Conservation (phyloP, 2,888 invertebrate species). For the Caenorhabditis sulstoni region DNA sequence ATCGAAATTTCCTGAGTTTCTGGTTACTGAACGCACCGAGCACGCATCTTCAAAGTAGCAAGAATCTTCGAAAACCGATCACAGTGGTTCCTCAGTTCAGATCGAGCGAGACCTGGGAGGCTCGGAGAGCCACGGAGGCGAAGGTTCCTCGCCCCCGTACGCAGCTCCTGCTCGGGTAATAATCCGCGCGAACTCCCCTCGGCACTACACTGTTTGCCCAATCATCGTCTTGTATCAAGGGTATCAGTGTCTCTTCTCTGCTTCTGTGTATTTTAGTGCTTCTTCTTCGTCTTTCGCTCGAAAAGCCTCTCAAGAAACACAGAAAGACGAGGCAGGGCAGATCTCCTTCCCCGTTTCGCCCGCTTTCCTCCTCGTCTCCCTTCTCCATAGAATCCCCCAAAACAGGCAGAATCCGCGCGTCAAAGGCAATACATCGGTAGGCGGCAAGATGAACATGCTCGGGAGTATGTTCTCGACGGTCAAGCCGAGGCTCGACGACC, state of each 20-base stretch:
- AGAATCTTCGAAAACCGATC: too few relatives aligned
- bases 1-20: too few relatives aligned
- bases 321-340: constrained; percentile 15
- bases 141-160: too few relatives aligned
- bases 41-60: too few relatives aligned
- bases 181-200: constrained; percentile 54
- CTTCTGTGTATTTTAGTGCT: constrained; percentile 55
- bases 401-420: constrained; percentile 33
- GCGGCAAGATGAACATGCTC: constrained; percentile 60
- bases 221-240: constrained; percentile 36
- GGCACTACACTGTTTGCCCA: constrained; percentile 50
- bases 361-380: neutral
- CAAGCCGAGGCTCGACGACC: constrained; percentile 67
- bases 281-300: constrained; percentile 12
- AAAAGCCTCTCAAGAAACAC: constrained; percentile 57
- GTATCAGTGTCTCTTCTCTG: constrained; percentile 31
- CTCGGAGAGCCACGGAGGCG: too few relatives aligned
- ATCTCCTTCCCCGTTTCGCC: constrained; percentile 2
- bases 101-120: too few relatives aligned
- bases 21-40: too few relatives aligned
- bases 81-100: too few relatives aligned
- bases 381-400: constrained; percentile 28
- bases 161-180: constrained; percentile 19
- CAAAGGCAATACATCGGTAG: constrained; percentile 34
- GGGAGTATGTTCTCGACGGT: constrained; percentile 64